Evolutionary conservation across 2,797 vertebrate genomes (phyloP).

Genomic region (Macropus fuliginosus): DNA sequence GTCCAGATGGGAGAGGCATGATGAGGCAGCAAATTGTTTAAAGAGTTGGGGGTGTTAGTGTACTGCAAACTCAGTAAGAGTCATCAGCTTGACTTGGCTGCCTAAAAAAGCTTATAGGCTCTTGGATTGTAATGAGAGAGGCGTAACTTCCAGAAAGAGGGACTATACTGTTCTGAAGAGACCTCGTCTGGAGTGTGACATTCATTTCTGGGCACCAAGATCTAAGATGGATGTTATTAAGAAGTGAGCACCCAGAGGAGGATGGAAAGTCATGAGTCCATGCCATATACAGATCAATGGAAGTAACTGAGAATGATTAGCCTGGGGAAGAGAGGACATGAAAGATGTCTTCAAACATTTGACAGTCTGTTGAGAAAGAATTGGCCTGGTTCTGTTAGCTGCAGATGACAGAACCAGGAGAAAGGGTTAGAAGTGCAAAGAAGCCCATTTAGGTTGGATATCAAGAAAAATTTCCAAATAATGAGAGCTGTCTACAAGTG

Average conservation of each 20-base stretch:
- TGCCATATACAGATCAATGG: not conserved
- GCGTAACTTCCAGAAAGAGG: not conserved
- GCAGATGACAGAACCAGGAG: not conserved
- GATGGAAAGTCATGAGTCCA: not conserved
- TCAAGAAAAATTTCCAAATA: not conserved
- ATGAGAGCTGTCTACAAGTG: not conserved
- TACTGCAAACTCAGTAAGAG: too few species aligned
- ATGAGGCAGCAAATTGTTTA: too few species aligned
- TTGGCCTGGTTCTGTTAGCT: not conserved
- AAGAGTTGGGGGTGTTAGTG: too few species aligned
- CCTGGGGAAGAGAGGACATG: not conserved
- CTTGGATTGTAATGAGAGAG: not conserved
- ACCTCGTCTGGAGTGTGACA: not conserved
- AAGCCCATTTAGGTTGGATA: not conserved
- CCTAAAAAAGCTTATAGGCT: not conserved
- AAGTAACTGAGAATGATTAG: not conserved
- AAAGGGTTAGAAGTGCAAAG: not conserved
- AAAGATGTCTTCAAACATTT: not conserved
- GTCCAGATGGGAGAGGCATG: too few species aligned
- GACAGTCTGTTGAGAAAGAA: not conserved
- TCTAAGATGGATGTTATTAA: not conserved
- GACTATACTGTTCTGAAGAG: not conserved
- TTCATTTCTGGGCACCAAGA: not conserved
- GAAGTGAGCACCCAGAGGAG: not conserved
- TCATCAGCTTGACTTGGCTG: too few species aligned